Base-by-base conservation (phyloP, 2,888 invertebrate genomes). In the Scelioninae gen. 1 region DNA sequence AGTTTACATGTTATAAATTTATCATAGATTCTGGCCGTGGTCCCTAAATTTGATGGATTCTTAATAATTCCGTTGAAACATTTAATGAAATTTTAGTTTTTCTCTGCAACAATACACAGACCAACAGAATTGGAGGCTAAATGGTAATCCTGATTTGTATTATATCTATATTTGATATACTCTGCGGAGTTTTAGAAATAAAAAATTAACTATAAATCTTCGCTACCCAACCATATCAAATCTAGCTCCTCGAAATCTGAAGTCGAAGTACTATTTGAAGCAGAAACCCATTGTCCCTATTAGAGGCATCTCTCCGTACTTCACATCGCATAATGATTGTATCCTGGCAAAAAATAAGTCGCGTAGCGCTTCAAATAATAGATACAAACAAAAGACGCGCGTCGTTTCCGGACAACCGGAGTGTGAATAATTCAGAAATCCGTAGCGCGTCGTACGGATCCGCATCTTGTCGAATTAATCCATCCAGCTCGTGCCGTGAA, bases 381-480 rank as follows among this genome's bases (percentile, higher is more conserved):
- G 60, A 65, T 34, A 71, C 34, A 72, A 82, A 82, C 82, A 82
- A 82, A 81, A 76, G 76, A 76, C 53, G 81, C 53, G 58, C 76
- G 76, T 76, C 76, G 75, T 76, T 81, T 81, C 69, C 69, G 76
- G 76, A 53, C 34, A 72, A 82, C 51, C 71, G 55, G 66, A 82
- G 69, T 71, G 82, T 76, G 60, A 82, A 82, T 82, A 76, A 82
- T 82, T 53, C 71, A 71, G 55, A 43, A 76, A 66, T 66, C 71
- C 76, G 71, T 63, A 60, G 81, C 69, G 40, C 63, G 69, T 76
- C 82, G 55, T 49, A 34, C 75, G 65, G 65, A 56, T 75, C 71
- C 38, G 72, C 62, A 63, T 82, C 72, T 77, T 77, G 82, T 82
- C 71, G 72, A 77, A 82, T 77, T 77, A 82, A 82, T 82, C 77